Percentiles rank a stretch among this genome's conserved stretches.
Evolutionary conservation across 2,113 vertebrate genomes (phyloP).

Genomic region (Sturnus vulgaris): DNA sequence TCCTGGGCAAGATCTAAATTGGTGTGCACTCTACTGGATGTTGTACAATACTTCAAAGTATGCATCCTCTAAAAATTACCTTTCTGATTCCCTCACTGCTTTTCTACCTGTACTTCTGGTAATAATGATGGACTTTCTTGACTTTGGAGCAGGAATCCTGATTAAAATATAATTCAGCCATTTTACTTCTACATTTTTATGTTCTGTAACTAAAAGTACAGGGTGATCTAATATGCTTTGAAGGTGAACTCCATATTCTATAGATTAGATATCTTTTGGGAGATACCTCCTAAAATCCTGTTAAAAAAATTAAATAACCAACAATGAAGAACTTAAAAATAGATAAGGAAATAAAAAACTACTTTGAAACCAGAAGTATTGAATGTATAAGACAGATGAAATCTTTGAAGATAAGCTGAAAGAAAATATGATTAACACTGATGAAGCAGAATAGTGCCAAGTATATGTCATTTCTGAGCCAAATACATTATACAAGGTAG

Average conservation of each 20-base stretch:
- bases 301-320: constrained; percentile 20
- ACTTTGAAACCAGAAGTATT: constrained; percentile 11
- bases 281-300: constrained; percentile 31
- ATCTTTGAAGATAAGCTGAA: constrained; percentile 39
- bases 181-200: constrained; percentile 45
- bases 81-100: constrained; percentile 15
- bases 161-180: constrained; percentile 32
- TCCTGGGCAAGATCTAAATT: background rate
- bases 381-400: background rate
- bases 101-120: constrained; percentile 17
- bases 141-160: constrained; percentile 37
- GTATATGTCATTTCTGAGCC: constrained; percentile 32
- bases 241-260: constrained; percentile 20
- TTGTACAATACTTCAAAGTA: constrained; percentile 6
- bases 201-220: constrained; percentile 21
- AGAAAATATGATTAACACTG: constrained; percentile 54
- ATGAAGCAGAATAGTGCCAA: constrained; percentile 31
- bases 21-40: constrained; percentile 7
- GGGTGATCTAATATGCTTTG: constrained; percentile 26
- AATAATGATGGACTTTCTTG: constrained; percentile 38
- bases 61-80: background rate
- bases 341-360: background rate
- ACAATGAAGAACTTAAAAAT: constrained; percentile 26
- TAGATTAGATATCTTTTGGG: constrained; percentile 22
- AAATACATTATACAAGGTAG: constrained; percentile 22